phyloP scores from a whole-genome alignment of 2,888 invertebrate genomes.

The Selenia dentaria region DNA sequence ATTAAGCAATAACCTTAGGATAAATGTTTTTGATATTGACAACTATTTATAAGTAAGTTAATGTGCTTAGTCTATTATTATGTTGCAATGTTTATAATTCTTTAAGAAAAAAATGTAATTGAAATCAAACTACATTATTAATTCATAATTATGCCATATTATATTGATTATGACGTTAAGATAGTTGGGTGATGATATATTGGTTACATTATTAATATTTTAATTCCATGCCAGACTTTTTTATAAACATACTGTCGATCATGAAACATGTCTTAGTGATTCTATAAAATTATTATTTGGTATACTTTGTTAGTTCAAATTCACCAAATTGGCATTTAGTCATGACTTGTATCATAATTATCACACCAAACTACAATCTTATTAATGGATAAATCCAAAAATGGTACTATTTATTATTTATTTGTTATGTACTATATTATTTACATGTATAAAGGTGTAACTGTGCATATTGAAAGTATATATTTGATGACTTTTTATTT shows the following conservation, averaged over 20 bases:
- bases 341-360: conserved; percentile 76
- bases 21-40: conserved; percentile 83
- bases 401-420: conserved; percentile 83
- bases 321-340: conserved; percentile 73
- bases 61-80: conserved; percentile 79
- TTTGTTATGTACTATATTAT: conserved; percentile 84
- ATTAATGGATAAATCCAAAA: conserved; percentile 74
- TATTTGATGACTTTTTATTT: conserved; percentile 82
- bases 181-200: conserved; percentile 72
- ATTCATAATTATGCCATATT: conserved; percentile 82
- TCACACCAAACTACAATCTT: conserved; percentile 78
- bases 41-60: conserved; percentile 81
- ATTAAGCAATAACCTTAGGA: conserved; percentile 83
- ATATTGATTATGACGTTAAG: conserved; percentile 81
- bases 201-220: conserved; percentile 62
- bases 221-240: conserved; percentile 63
- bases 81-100: conserved; percentile 80
- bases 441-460: conserved; percentile 84
- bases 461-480: conserved; percentile 83
- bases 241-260: conserved; percentile 53
- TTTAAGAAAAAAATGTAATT: conserved; percentile 76
- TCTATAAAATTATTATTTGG: conserved; percentile 63
- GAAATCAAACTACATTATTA: conserved; percentile 71
- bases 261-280: conserved; percentile 57
- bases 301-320: conserved; percentile 49